Percentiles rank a stretch among this genome's conserved stretches.
Evolutionary conservation across 2,888 invertebrate species (phyloP).

Genomic region (Anarsia innoxiella): DNA sequence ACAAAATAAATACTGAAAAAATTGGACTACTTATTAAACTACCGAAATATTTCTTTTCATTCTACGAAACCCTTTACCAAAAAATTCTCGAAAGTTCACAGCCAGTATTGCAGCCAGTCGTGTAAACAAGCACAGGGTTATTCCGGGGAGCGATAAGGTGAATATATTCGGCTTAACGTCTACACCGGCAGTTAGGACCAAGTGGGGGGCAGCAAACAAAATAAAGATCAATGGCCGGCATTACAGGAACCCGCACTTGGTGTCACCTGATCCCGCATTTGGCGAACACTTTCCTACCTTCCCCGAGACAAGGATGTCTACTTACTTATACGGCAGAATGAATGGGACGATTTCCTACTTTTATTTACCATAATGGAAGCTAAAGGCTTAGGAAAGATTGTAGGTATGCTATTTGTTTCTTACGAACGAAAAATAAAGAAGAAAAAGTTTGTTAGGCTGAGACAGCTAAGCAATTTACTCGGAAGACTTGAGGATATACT

Average conservation of each 20-base stretch:
- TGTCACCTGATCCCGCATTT: conserved; percentile 46
- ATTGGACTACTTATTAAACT: no score
- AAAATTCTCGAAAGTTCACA: no score
- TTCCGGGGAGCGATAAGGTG: conserved; percentile 39
- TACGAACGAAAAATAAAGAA: no score
- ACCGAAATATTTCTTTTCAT: no score
- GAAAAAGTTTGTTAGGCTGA: no score
- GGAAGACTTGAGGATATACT: no score
- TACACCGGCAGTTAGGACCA: conserved; percentile 9
- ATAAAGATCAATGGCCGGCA: conserved; percentile 60
- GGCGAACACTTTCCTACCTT: conserved; percentile 26
- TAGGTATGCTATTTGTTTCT: no score
- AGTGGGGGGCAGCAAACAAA: conserved; percentile 23
- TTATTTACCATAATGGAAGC: conserved; percentile 1
- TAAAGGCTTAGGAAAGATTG: conserved; percentile 10
- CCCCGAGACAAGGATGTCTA: conserved; percentile 17
- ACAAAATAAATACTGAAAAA: no score
- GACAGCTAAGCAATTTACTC: no score
- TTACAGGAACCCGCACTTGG: conserved; percentile 39
- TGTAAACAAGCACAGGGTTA: conserved; percentile 39
- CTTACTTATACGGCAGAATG: conserved; percentile 14
- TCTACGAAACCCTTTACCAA: no score
- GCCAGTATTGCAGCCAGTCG: no score
- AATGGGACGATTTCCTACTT: conserved; percentile 9
- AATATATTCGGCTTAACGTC: conserved; percentile 39